Conservation (phyloP, 2,797 vertebrate genomes). For the Petrocephalus sullivani region DNA sequence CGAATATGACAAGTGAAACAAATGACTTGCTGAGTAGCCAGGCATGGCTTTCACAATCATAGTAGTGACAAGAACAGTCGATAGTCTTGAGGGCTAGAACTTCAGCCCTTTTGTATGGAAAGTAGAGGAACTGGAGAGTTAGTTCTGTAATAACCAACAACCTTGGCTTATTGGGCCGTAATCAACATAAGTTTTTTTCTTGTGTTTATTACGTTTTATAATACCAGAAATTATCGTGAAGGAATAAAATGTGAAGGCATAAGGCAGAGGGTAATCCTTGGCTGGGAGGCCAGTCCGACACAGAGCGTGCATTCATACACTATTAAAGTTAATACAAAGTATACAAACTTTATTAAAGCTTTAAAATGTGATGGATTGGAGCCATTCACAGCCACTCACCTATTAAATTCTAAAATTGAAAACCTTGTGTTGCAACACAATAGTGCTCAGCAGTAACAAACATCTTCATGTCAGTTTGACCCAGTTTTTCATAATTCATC, state of each 20-base stretch:
- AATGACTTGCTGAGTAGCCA: neutral
- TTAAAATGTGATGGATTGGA: neutral
- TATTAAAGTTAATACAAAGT: neutral
- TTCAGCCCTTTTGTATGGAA: neutral
- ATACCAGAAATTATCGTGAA: neutral
- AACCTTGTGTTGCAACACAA: neutral
- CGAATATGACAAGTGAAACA: neutral
- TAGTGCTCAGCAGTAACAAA: neutral
- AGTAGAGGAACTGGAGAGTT: neutral
- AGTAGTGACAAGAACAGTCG: neutral
- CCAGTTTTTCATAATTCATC: neutral
- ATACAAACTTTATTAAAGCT: neutral
- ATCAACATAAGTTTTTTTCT: neutral
- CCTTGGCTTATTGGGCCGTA: neutral
- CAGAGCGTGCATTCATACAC: neutral
- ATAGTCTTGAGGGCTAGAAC: neutral
- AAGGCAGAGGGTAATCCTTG: neutral
- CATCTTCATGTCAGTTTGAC: neutral
- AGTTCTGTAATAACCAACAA: neutral
- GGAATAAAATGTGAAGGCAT: neutral
- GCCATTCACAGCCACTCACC: neutral
- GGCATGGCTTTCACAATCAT: neutral
- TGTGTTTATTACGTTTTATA: neutral
- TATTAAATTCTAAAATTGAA: neutral
- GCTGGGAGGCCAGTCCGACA: neutral